phyloP scores from a whole-genome alignment of 2,888 invertebrate genomes.

The Rhopalosiphum nymphaeae region DNA sequence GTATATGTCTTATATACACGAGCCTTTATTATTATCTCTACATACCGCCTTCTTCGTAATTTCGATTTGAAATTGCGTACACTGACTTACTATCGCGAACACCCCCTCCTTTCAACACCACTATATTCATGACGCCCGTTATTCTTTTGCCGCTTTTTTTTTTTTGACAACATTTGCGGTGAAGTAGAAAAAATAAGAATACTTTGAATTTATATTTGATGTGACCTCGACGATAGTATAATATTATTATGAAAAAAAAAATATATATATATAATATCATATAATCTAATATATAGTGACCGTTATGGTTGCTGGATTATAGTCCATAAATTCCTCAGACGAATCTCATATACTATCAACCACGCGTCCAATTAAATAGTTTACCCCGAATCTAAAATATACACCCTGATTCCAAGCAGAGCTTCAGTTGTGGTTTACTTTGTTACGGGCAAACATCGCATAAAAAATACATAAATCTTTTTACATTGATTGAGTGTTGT shows the following conservation, averaged over 20 bases:
- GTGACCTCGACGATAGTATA: neutral
- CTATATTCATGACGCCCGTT: neutral
- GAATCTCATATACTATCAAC: conserved; percentile 16
- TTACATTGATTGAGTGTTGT: neutral
- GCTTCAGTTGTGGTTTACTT: neutral
- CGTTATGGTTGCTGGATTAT: conserved; percentile 1
- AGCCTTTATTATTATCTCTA: conserved; percentile 23
- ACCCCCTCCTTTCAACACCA: neutral
- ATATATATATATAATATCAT: neutral
- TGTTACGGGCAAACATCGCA: neutral
- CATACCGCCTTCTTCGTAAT: conserved; percentile 26
- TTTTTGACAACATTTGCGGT: neutral
- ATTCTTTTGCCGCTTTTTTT: conserved; percentile 5
- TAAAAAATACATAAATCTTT: conserved; percentile 9
- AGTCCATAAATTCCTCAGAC: conserved; percentile 21
- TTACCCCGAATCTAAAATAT: neutral
- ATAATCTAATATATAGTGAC: neutral
- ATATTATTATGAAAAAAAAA: neutral
- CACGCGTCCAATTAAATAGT: neutral
- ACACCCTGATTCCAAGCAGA: neutral
- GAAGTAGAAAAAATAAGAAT: neutral
- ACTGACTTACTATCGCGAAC: neutral
- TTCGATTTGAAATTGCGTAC: conserved; percentile 21
- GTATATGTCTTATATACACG: neutral
- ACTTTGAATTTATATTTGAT: conserved; percentile 25